Percentiles rank a stretch among this genome's conserved stretches.
These are phyloP conservation scores for Leiothrix lutea DNA, from an alignment of 2,113 vertebrate genomes.

Conservation along the genomic window DNA sequence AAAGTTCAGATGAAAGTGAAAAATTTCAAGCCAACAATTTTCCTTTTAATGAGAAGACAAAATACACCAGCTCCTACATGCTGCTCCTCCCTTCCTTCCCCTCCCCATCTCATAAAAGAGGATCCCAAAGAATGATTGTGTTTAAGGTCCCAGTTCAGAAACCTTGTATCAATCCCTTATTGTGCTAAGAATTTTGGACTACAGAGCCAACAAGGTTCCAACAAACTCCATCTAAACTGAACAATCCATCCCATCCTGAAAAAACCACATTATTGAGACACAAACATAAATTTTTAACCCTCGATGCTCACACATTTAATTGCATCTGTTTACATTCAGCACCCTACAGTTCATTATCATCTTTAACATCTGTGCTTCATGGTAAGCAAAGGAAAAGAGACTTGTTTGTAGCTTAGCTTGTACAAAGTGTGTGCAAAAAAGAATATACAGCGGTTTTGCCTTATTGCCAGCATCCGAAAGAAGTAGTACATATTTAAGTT, in stretches of 20 bases:
- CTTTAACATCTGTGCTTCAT: not conserved
- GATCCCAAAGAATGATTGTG: not conserved
- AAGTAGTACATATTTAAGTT: fast-evolving
- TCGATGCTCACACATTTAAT: not conserved
- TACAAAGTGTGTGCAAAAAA: not conserved
- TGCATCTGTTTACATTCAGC: not conserved
- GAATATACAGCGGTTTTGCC: not conserved
- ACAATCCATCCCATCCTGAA: not conserved
- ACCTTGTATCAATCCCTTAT: not conserved
- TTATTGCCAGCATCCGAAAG: not conserved
- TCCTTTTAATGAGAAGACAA: conserved; percentile 11
- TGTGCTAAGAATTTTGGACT: not conserved
- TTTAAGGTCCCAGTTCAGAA: conserved; percentile 20
- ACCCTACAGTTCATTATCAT: not conserved
- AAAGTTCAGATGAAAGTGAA: conserved; percentile 17
- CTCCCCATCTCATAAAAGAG: conserved; percentile 38
- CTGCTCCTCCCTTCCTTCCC: conserved; percentile 67
- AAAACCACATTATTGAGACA: not conserved
- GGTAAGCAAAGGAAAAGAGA: not conserved
- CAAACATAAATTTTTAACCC: not conserved
- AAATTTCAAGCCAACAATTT: not conserved
- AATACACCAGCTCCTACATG: conserved; percentile 5
- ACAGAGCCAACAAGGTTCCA: not conserved
- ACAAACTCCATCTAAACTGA: not conserved
- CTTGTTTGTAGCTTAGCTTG: not conserved